These are phyloP conservation scores for Neogobius melanostomus DNA, from an alignment of 2,113 vertebrate genomes.

Conservation along the genomic window DNA sequence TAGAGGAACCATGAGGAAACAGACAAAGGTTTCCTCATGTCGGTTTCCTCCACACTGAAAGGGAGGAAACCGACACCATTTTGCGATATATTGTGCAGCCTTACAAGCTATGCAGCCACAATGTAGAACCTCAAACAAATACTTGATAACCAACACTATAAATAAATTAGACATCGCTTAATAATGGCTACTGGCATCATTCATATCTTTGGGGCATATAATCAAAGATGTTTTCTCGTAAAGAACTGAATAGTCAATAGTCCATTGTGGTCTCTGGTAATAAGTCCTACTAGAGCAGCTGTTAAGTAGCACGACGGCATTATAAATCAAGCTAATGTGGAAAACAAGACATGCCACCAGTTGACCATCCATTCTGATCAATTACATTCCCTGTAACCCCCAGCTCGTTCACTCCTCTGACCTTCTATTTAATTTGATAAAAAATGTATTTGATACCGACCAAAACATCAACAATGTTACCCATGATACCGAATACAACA, in stretches of 20 bases:
- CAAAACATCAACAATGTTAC: conserved; percentile 43
- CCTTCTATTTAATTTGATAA: conserved; percentile 13
- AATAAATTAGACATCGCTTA: no score
- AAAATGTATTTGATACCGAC: conserved; percentile 22
- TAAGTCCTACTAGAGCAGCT: conserved; percentile 11
- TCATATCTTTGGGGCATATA: no score
- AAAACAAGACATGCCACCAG: conserved; percentile 21
- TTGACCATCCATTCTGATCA: conserved; percentile 18
- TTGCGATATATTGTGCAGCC: no score
- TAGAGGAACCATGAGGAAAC: no score
- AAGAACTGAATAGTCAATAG: not conserved
- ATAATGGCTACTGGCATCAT: no score
- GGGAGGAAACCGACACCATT: no score
- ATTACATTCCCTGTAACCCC: conserved; percentile 31
- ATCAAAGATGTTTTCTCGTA: not conserved
- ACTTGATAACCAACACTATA: no score
- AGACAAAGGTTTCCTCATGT: no score
- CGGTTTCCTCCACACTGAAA: no score
- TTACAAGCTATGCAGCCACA: not conserved
- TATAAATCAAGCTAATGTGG: conserved; percentile 41
- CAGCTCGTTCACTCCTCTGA: conserved; percentile 15
- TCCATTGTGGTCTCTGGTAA: conserved; percentile 4
- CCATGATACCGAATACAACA: conserved; percentile 29
- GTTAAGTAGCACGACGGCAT: not conserved
- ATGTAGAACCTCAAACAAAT: not conserved